phyloP scores from a whole-genome alignment of 2,797 vertebrate species.

The Caiman crocodilus region DNA sequence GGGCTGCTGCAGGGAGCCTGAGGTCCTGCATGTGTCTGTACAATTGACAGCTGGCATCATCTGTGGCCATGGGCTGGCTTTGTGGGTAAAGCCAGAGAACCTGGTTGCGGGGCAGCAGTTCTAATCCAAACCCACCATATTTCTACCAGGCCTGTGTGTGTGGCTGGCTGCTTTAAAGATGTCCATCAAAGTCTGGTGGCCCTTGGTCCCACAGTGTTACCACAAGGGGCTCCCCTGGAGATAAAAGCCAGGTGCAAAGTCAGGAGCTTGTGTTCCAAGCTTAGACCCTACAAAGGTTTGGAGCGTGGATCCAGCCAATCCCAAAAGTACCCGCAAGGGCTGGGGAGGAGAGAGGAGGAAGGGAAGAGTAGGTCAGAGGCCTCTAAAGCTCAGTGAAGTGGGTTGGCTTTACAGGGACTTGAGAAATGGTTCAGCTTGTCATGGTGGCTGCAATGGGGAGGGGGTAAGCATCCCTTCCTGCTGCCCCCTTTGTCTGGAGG shows the following conservation, averaged over 20 bases:
- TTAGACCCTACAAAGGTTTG: not conserved
- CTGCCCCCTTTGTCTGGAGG: not conserved
- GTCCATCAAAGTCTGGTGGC: not conserved
- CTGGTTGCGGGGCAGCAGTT: not conserved
- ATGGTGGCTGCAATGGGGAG: accelerated
- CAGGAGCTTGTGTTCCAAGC: not conserved
- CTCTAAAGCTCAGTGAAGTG: not conserved
- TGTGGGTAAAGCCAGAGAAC: no score
- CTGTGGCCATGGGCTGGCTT: not conserved
- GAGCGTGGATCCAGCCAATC: not conserved
- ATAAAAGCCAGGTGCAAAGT: not conserved
- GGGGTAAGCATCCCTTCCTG: not conserved
- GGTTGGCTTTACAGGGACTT: not conserved
- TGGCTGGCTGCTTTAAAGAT: not conserved
- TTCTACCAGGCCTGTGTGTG: not conserved
- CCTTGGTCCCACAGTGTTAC: not conserved
- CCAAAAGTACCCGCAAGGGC: not conserved
- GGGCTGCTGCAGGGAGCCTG: not conserved
- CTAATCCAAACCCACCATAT: not conserved
- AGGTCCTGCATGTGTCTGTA: not conserved
- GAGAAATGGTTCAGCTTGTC: not conserved
- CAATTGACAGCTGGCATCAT: not conserved
- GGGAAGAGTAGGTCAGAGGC: not conserved
- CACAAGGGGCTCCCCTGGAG: not conserved
- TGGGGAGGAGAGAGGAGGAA: not conserved